phyloP scores from a whole-genome alignment of 2,113 vertebrate species.

The Lagopus leucura region DNA sequence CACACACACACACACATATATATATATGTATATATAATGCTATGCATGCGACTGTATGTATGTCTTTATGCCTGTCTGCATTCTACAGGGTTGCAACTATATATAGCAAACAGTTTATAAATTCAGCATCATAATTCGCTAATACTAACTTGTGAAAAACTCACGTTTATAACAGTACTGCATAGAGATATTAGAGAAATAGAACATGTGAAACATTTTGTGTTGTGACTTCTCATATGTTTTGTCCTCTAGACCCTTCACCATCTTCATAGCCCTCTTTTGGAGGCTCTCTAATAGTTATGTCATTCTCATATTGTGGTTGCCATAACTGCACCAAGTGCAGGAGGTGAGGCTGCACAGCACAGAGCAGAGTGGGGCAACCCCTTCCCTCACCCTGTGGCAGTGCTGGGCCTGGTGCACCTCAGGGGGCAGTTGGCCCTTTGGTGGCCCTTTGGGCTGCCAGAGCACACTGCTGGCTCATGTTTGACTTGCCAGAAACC shows the following conservation, averaged over 20 bases:
- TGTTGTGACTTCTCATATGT: neutral
- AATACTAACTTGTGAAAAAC: neutral
- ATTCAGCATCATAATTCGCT: neutral
- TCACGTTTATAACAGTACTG: neutral
- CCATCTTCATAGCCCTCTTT: neutral
- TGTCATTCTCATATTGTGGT: neutral
- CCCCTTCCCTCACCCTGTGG: neutral
- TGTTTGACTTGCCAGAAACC: neutral
- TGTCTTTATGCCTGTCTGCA: neutral
- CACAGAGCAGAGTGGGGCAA: neutral
- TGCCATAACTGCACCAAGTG: neutral
- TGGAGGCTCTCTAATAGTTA: neutral
- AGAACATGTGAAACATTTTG: neutral
- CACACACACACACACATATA: too few relatives aligned
- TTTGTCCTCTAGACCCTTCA: neutral
- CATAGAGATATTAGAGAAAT: neutral
- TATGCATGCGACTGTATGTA: neutral
- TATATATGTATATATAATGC: too few relatives aligned
- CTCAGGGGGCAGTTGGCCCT: neutral
- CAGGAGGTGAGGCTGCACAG: neutral
- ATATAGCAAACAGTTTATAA: neutral
- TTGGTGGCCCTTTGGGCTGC: neutral
- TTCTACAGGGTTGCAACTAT: neutral
- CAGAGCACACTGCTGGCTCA: neutral
- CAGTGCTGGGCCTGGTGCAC: neutral